Conservation (phyloP, 2,888 invertebrate species). For the Drosophila vallismaia region DNA sequence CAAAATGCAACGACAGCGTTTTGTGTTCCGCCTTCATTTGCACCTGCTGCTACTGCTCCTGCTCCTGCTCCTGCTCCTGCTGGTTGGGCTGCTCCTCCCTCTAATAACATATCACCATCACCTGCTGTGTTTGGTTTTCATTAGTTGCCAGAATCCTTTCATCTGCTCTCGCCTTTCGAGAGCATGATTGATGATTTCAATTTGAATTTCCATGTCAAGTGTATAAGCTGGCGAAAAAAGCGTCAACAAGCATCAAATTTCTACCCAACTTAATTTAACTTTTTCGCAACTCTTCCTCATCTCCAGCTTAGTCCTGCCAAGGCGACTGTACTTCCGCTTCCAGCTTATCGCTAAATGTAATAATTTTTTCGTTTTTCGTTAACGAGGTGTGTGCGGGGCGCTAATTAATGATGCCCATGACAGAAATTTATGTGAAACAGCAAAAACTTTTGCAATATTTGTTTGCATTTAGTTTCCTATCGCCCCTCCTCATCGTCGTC, state of each 20-base stretch:
- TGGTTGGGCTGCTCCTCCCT: conserved; percentile 14
- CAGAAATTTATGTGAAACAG: conserved; percentile 82
- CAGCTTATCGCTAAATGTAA: conserved; percentile 6
- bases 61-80: neutral
- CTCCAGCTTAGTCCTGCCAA: conserved; percentile 31
- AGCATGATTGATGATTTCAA: conserved; percentile 79
- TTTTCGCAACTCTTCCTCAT: conserved; percentile 56
- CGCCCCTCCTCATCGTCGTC: conserved; percentile 1
- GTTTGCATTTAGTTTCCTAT: conserved; percentile 69
- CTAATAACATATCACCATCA: conserved; percentile 72
- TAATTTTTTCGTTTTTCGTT: conserved; percentile 26
- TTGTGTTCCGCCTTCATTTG: conserved; percentile 55
- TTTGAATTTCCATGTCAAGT: conserved; percentile 75
- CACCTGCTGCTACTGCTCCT: conserved; percentile 15
- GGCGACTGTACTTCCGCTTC: conserved; percentile 71
- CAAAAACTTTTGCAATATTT: conserved; percentile 82
- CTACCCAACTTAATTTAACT: conserved; percentile 74
- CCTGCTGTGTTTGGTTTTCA: conserved; percentile 71
- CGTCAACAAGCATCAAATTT: conserved; percentile 17
- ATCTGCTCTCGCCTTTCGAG: conserved; percentile 11
- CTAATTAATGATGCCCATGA: conserved; percentile 83
- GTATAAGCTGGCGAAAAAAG: conserved; percentile 14
- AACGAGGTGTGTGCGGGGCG: conserved; percentile 39
- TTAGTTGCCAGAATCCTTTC: conserved; percentile 56
- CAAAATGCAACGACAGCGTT: conserved; percentile 74